Base-by-base conservation (phyloP, 1,140 invertebrate species). In the Amyelois transitella region DNA sequence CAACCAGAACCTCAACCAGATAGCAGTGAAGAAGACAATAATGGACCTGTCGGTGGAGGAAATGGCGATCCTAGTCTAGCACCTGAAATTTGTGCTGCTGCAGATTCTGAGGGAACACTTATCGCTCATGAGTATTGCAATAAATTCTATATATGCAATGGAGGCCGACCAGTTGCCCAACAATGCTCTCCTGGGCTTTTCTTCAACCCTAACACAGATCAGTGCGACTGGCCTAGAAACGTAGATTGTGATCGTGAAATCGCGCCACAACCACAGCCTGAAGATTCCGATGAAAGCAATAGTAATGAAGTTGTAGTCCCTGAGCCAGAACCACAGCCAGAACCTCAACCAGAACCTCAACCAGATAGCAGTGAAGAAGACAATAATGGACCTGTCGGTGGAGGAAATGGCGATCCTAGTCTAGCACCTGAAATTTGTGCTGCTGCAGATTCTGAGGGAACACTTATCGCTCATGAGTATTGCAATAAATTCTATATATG, bases 181-280 rank as follows among this genome's bases (percentile, higher is more conserved):
- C 14, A 7, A n/a, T 75, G 72, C 19, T 18, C 44, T 0, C 56
- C 66, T 0, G 66, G 78, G 14, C 89, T 89, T 58, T 68, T 91
- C 55, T 93, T 89, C 64, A 92, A 93, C 75, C 86, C 92, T 51
- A 50, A 76, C 22, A 66, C 66, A n/a, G 77, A 91, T 79, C 71
- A 89, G 53, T 90, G 93, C 72, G 89, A 93, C 63, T 88, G 59
- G 61, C 61, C 68, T 17, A 53, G 64, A 38, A 68, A 66, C 22
- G 68, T 74, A 6, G 50, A 63, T 1, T 74, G 71, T n/a, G 60
- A 63, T 5, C 63, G 69, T 50, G 44, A 55, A 6, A 66, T 64
- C 18, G 32, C 8, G 0, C 32, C 32, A 14, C 32, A 38, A 38
- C 32, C 32, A 14, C 12, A 38, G n/a, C 47, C 51, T 19, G 56